A percentile compares a stretch with the other conserved stretches of the same genome.
These are phyloP conservation scores for Tamandua tetradactyla DNA, from an alignment of 2,797 vertebrate genomes.

Conservation along the genomic window DNA sequence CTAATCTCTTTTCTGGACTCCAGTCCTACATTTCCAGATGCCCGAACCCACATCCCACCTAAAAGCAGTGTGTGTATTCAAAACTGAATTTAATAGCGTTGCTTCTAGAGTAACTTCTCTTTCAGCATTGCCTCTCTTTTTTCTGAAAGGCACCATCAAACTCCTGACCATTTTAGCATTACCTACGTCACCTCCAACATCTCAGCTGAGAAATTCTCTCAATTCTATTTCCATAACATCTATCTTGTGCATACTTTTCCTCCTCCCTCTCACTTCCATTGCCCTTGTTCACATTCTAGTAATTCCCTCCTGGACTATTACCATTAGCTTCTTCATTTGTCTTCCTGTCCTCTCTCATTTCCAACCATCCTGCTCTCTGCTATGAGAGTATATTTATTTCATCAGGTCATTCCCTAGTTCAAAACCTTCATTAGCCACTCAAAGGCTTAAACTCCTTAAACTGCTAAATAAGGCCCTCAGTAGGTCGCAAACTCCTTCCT, in stretches of 20 bases:
- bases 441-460: not conserved
- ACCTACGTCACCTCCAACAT: not conserved
- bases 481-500: not conserved
- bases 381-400: not conserved
- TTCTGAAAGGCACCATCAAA: not conserved
- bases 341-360: not conserved
- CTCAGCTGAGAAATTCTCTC: not conserved
- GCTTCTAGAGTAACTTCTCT: constrained; percentile 20
- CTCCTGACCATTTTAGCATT: not conserved
- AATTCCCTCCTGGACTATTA: not conserved
- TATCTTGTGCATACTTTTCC: not conserved
- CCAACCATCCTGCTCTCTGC: not conserved
- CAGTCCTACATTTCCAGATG: not conserved
- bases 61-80: not conserved
- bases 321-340: not conserved
- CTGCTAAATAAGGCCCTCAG: not conserved
- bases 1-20: not conserved
- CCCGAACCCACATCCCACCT: not conserved
- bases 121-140: not conserved
- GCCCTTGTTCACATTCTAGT: not conserved
- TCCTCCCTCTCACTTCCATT: not conserved
- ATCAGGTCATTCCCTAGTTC: constrained; percentile 12
- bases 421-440: not conserved
- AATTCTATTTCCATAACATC: not conserved
- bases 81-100: not conserved